These are phyloP conservation scores for Seladonia tumulorum DNA, from an alignment of 2,888 invertebrate species.

Conservation along the genomic window DNA sequence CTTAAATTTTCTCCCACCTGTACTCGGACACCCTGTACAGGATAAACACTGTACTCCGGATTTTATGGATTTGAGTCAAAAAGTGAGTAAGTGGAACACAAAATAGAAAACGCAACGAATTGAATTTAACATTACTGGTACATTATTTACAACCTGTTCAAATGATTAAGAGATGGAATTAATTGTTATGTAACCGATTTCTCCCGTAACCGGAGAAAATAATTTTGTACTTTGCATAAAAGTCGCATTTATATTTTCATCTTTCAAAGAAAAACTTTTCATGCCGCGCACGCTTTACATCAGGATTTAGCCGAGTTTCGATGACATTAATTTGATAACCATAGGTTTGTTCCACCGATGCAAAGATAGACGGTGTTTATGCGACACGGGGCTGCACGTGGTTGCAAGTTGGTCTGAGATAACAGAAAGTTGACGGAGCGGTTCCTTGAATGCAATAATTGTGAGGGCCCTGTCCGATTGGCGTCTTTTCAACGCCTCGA, in stretches of 20 bases:
- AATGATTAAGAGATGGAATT: too few relatives aligned
- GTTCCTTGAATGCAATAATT: not conserved
- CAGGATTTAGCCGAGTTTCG: not conserved
- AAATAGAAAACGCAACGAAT: too few relatives aligned
- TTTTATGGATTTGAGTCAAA: too few relatives aligned
- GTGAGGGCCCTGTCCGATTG: not conserved
- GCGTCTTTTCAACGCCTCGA: constrained; percentile 4
- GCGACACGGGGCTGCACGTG: not conserved
- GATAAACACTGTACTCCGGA: too few relatives aligned
- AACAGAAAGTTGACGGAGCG: not conserved
- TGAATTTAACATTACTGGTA: too few relatives aligned
- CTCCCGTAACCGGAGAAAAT: not conserved
- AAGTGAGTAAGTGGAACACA: too few relatives aligned
- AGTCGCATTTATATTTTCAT: not conserved
- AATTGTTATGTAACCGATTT: not conserved
- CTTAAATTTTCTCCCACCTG: too few relatives aligned
- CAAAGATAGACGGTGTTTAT: not conserved
- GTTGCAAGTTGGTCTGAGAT: not conserved
- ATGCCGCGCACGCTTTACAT: not conserved
- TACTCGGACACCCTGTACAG: too few relatives aligned
- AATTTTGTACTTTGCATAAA: not conserved
- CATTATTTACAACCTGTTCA: too few relatives aligned
- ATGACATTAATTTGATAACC: not conserved
- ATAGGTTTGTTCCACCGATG: not conserved
- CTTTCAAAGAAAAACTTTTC: not conserved